A percentile compares a stretch with the other conserved stretches of the same genome.
phyloP scores from a whole-genome alignment of 2,797 vertebrate species.

The Sphenopsis melanotis region DNA sequence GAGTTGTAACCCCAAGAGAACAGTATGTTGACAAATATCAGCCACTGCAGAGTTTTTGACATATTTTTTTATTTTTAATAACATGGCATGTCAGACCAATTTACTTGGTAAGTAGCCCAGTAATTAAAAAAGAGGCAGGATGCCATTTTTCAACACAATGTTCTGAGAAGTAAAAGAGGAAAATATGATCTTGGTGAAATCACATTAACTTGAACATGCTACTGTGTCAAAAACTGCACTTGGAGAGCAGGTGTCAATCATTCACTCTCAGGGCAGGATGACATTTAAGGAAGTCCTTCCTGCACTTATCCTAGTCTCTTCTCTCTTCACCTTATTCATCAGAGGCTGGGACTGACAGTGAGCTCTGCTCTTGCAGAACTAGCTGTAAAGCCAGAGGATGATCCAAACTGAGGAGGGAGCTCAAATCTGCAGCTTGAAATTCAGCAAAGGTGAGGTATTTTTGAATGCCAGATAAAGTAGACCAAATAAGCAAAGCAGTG shows the following conservation, averaged over 20 bases:
- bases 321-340: neutral
- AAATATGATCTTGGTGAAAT: neutral
- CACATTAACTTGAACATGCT: neutral
- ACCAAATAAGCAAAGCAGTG: neutral
- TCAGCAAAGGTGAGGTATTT: neutral
- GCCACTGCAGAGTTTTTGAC: neutral
- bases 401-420: neutral
- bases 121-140: neutral
- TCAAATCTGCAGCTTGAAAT: neutral
- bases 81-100: neutral
- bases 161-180: neutral
- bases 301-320: neutral
- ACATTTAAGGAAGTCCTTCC: neutral
- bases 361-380: neutral
- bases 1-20: neutral
- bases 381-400: neutral
- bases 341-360: neutral
- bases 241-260: neutral
- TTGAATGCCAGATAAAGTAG: neutral
- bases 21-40: conserved; percentile 15
- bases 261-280: neutral
- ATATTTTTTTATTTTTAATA: neutral
- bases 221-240: neutral
- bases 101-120: neutral
- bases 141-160: neutral